These are phyloP conservation scores for Takifugu rubripes DNA, from an alignment of 2,797 vertebrate species.

Conservation along the genomic window DNA sequence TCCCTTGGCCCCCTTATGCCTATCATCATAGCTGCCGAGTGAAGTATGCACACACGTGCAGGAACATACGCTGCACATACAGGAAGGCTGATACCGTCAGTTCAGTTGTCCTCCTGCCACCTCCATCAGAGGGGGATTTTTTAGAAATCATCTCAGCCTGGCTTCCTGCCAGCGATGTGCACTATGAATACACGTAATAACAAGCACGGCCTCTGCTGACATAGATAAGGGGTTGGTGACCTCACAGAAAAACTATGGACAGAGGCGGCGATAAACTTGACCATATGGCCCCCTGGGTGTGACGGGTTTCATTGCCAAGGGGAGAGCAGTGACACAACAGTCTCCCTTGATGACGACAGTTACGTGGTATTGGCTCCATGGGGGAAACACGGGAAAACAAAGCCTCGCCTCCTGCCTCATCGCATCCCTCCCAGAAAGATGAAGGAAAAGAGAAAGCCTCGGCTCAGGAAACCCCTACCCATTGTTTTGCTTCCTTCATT, in stretches of 20 bases:
- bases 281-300: constrained; percentile 63
- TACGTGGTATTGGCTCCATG: constrained; percentile 43
- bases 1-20: constrained; percentile 56
- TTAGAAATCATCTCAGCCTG: constrained; percentile 30
- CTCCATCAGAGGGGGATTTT: constrained; percentile 25
- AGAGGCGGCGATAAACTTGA: constrained; percentile 55
- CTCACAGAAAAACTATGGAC: constrained; percentile 44
- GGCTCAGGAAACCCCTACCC: constrained; percentile 77
- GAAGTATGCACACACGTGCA: constrained; percentile 19
- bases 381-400: constrained; percentile 75
- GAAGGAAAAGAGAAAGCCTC: constrained; percentile 20
- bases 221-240: constrained; percentile 60
- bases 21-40: constrained; percentile 59
- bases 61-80: constrained; percentile 17
- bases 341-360: constrained; percentile 78
- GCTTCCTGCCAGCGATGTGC: constrained; percentile 33
- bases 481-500: constrained; percentile 84
- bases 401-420: constrained; percentile 57
- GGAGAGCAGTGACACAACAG: constrained; percentile 60
- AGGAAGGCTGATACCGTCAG: constrained; percentile 48
- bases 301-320: constrained; percentile 62
- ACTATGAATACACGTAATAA: constrained; percentile 51
- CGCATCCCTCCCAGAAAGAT: constrained; percentile 61
- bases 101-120: constrained; percentile 9
- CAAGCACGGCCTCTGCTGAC: constrained; percentile 49